Evolutionary conservation across 2,888 invertebrate genomes (phyloP).

Genomic region (Pyrrhosoma nymphula): DNA sequence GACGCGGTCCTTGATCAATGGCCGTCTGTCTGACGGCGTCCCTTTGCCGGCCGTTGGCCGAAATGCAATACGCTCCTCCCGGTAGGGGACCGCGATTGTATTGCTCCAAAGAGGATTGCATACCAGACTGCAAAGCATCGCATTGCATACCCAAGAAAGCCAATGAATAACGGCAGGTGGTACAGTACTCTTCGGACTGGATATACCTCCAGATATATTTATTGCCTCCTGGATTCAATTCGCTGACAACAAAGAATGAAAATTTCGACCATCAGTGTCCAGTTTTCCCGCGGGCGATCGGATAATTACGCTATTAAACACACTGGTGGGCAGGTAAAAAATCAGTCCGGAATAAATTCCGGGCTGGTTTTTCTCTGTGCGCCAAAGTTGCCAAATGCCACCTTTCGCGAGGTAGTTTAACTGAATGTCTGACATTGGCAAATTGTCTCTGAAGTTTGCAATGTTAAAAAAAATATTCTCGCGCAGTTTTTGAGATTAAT

Average conservation of each 20-base stretch:
- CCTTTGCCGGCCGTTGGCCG: slow-evolving; percentile 22
- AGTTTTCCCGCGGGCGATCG: neutral
- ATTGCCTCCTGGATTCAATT: neutral
- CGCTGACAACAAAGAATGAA: neutral
- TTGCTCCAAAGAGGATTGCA: neutral
- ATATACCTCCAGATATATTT: neutral
- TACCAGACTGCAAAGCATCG: neutral
- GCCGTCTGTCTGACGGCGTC: slow-evolving; percentile 12
- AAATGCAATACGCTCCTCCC: neutral
- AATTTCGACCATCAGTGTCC: neutral
- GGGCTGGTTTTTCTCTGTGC: no score
- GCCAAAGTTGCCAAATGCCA: no score
- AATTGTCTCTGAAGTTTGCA: no score
- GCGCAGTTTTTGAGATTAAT: no score
- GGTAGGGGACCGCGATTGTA: slow-evolving; percentile 6
- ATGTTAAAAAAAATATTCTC: no score
- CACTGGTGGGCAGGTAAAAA: no score
- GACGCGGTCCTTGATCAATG: slow-evolving; percentile 54
- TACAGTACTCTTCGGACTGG: neutral
- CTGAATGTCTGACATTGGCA: no score
- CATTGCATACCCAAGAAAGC: neutral
- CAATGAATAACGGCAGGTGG: neutral
- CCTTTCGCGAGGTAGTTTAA: no score
- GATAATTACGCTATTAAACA: no score
- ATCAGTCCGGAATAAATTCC: no score